Base-by-base conservation (phyloP, 2,888 invertebrate genomes). In the Drosophila multiciliata region DNA sequence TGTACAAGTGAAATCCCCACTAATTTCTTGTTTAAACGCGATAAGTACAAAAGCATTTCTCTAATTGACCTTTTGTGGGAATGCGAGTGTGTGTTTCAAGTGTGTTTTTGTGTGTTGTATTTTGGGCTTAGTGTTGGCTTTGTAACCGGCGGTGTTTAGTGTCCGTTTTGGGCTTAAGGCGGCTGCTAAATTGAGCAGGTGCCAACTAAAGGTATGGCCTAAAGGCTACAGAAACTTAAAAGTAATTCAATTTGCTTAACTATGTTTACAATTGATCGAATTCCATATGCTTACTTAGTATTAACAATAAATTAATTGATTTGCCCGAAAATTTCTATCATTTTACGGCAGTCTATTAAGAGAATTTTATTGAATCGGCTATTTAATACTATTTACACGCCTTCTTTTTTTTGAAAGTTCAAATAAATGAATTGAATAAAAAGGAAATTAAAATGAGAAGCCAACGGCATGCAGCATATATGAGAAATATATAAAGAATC, bases 251-350 rank as follows among this genome's bases (percentile, higher is more conserved):
- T 89, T 82, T 80, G 54, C 83, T 82, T 83, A 83, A 73, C 75
- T 83, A 83, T 45, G 62, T 72, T 83, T 70, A 83, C 82, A 83
- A 66, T 72, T 69, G 45, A 66, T 68, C 60, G 52, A 54, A 48
- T 54, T 65, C 57, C 36, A 36, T 64, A 55, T 53, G 70, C 55
- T 84, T 87, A 82, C 72, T 77, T 88, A 75, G 54, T 53, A 60
- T 74, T 78, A 71, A 73, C 40, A 64, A 72, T 59, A 23, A 61
- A 58, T 75, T 66, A 36, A 59, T 65, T 62, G 8, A 75, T 63
- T 78, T 78, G 78, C 77, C 64, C 80, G 59, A 78, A 78, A 86
- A 90, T 90, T 90, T 90, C 90, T 90, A 90, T 90, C 91, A 91
- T 85, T 73, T 76, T 84, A 74, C 67, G 69, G 85, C 89, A 79